Evolutionary conservation across 2,797 vertebrate genomes (phyloP).

Genomic region (Poliocrania exsul): DNA sequence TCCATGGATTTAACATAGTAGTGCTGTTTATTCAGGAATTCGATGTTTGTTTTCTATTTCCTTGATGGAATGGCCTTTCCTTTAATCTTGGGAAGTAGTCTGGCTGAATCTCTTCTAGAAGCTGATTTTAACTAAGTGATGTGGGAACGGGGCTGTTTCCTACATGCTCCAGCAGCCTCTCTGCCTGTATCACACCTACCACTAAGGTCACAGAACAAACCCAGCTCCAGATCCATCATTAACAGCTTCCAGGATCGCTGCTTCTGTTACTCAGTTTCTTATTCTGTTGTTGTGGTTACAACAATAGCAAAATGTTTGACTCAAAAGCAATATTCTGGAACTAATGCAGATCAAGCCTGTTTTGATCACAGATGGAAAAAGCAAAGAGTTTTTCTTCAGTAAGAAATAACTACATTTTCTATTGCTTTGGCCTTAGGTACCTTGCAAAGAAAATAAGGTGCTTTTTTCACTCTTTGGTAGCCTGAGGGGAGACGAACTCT

Average conservation of each 20-base stretch:
- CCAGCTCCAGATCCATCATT: not conserved
- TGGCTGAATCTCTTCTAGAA: not conserved
- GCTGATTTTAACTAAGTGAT: not conserved
- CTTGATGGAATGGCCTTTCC: not conserved
- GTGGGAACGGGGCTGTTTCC: not conserved
- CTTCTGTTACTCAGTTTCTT: not conserved
- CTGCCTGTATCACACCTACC: not conserved
- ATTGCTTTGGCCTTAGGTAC: not conserved
- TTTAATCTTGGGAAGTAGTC: not conserved
- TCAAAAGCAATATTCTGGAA: not conserved
- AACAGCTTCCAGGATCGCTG: not conserved
- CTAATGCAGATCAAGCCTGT: not conserved
- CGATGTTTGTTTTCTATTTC: not conserved
- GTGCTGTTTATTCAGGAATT: not conserved
- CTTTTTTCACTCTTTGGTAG: not conserved
- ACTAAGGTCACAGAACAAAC: not conserved
- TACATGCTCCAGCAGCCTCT: not conserved
- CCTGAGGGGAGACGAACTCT: not conserved
- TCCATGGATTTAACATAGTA: not conserved
- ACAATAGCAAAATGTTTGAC: not conserved
- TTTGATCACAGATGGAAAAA: not conserved
- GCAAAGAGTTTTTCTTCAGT: not conserved
- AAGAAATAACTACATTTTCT: not conserved
- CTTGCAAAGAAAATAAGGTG: not conserved
- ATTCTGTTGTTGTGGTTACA: not conserved